Base-by-base conservation (phyloP, 2,888 invertebrate genomes). In the Acrocera orbiculus region DNA sequence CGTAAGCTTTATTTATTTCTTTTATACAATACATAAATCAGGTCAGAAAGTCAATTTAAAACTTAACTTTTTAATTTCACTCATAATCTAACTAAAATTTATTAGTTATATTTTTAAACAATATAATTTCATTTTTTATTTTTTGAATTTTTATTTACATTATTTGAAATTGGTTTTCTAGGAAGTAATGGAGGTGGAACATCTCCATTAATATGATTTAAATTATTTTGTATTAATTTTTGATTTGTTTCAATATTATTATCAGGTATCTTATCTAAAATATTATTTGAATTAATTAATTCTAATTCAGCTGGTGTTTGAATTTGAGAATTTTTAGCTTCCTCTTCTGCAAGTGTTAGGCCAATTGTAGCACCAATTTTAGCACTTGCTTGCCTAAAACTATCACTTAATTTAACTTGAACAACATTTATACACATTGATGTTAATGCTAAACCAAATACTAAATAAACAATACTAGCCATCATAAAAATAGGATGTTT, bases 341-440 rank as follows among this genome's bases (percentile, higher is more conserved):
- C 34, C 13, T 30, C 34, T 9, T 30, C 49, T 40, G 43, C 59
- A 13, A 29, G 22, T 28, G 27, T 34, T n/a, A 83, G 60, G 4
- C 86, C 85, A 42, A 87, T 81, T 3, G 83, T 82, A 16, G 82
- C 80, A 3, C 85, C 80, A 29, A 87, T 69, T 53, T 86, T 87
- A 15, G 76, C 76, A 48, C 81, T 83, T 1, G 86, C 86, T 43
- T 78, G 73, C 45, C 74, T 75, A 51, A 87, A 87, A 2, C 83
- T 82, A 54, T 82, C 74, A 28, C 80, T 79, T 27, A 75, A 47
- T 52, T 74, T 75, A 27, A 78, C 76, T 65, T 92, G 92, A 1
- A 93, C 87, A 11, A 95, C 90, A 51, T 92, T 93, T 48, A 96
- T 86, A 58, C 89, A 87, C 92, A 95, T 93, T 44, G 93, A 89